Evolutionary conservation across 2,888 invertebrate genomes (phyloP).

Genomic region (Sinhomidia bicolor): DNA sequence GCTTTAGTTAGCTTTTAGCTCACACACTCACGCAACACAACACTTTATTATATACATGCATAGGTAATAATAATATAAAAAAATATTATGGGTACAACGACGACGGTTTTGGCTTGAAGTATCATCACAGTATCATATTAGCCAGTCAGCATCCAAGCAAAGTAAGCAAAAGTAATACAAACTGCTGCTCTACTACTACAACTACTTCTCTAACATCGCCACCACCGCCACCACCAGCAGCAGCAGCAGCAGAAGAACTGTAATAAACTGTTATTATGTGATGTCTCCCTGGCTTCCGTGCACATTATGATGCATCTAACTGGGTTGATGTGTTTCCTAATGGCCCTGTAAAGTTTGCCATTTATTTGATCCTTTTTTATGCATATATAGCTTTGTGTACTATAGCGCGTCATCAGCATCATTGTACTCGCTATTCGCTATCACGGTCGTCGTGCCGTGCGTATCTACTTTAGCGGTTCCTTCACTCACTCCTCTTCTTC

Average conservation of each 20-base stretch:
- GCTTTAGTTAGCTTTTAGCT: slow-evolving; percentile 31
- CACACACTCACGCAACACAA: slow-evolving; percentile 20
- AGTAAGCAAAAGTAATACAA: neutral
- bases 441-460: slow-evolving; percentile 36
- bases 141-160: slow-evolving; percentile 28
- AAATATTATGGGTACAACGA: neutral
- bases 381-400: slow-evolving; percentile 42
- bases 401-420: slow-evolving; percentile 21
- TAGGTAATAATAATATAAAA: no score
- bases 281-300: slow-evolving; percentile 70
- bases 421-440: no score
- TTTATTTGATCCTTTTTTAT: slow-evolving; percentile 64
- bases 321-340: slow-evolving; percentile 69
- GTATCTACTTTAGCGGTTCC: slow-evolving; percentile 61
- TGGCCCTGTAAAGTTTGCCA: slow-evolving; percentile 67
- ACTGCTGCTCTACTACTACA: neutral
- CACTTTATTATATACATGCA: neutral
- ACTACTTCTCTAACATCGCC: neutral
- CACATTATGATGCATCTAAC: slow-evolving; percentile 66
- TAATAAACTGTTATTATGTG: slow-evolving; percentile 70
- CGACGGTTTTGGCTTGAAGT: slow-evolving; percentile 38
- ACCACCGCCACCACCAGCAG: neutral
- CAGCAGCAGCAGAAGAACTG: slow-evolving; percentile 45
- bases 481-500: slow-evolving; percentile 48
- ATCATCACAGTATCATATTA: slow-evolving; percentile 41